phyloP scores from a whole-genome alignment of 1,140 invertebrate genomes.

The Campoletis sonorensis region DNA sequence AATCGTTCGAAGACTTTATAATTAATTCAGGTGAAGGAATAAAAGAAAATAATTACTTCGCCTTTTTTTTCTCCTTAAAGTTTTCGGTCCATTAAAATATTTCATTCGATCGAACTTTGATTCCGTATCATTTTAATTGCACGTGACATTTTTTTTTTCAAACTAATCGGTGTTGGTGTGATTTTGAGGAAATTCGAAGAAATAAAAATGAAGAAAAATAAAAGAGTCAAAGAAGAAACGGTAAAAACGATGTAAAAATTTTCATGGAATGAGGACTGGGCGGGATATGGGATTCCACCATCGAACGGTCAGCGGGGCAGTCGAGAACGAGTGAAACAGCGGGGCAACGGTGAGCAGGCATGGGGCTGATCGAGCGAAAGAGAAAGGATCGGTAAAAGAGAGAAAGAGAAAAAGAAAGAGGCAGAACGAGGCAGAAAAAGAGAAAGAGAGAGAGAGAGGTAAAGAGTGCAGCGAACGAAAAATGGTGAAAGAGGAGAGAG shows the following conservation, averaged over 20 bases:
- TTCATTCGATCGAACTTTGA: no score
- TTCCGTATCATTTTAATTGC: no score
- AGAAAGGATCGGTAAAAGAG: slow-evolving; percentile 26
- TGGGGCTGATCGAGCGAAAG: slow-evolving; percentile 38
- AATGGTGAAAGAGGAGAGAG: slow-evolving; percentile 42
- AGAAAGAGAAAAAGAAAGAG: not conserved
- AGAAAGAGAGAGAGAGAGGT: slow-evolving; percentile 18
- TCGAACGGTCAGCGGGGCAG: slow-evolving; percentile 37
- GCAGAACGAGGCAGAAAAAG: not conserved
- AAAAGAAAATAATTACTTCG: no score
- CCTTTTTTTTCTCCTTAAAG: no score
- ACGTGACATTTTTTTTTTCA: no score
- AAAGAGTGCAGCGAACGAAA: slow-evolving; percentile 24
- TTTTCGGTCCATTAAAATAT: no score
- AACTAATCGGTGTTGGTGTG: not conserved
- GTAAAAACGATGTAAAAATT: slow-evolving; percentile 28
- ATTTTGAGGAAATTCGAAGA: not conserved
- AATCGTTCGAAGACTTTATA: no score
- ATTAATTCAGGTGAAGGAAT: no score
- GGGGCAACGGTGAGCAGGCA: slow-evolving; percentile 26
- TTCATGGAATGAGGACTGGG: slow-evolving; percentile 28
- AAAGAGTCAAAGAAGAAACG: not conserved
- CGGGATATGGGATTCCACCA: slow-evolving; percentile 42
- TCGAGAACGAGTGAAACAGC: slow-evolving; percentile 32
- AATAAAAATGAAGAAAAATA: not conserved